These are phyloP conservation scores for Sebastes elongatus DNA, from an alignment of 2,797 vertebrate genomes.

Conservation along the genomic window DNA sequence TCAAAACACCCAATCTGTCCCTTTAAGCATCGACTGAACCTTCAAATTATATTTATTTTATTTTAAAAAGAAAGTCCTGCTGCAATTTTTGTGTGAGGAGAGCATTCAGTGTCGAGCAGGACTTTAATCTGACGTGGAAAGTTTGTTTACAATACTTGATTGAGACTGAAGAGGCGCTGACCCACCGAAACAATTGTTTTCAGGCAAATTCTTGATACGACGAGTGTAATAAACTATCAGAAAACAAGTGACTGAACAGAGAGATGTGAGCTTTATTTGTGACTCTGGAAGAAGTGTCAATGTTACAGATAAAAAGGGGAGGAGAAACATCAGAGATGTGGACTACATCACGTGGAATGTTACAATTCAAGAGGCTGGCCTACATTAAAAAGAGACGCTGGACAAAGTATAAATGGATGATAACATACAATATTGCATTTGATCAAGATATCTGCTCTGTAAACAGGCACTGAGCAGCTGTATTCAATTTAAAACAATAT, in stretches of 20 bases:
- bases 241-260: conserved; percentile 39
- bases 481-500: conserved; percentile 52
- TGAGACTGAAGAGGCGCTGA: not conserved
- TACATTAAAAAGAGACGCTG: conserved; percentile 48
- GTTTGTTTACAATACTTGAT: conserved; percentile 40
- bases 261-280: conserved; percentile 74
- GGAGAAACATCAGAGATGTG: conserved; percentile 43
- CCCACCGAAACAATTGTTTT: conserved; percentile 1
- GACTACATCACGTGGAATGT: conserved; percentile 76
- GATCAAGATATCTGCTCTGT: conserved; percentile 56
- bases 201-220: not conserved
- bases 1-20: no score
- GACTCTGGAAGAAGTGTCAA: conserved; percentile 61
- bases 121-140: not conserved
- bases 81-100: not conserved
- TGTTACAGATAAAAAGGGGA: conserved; percentile 64
- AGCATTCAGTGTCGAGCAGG: not conserved
- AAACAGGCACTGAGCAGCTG: conserved; percentile 58
- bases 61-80: not conserved
- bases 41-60: not conserved
- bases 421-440: conserved; percentile 74
- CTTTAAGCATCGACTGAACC: not conserved
- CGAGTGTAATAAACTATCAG: conserved; percentile 45
- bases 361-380: conserved; percentile 64
- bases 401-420: conserved; percentile 46